Base-by-base conservation (phyloP, 2,888 invertebrate species). In the Schizotus pectinicornis region DNA sequence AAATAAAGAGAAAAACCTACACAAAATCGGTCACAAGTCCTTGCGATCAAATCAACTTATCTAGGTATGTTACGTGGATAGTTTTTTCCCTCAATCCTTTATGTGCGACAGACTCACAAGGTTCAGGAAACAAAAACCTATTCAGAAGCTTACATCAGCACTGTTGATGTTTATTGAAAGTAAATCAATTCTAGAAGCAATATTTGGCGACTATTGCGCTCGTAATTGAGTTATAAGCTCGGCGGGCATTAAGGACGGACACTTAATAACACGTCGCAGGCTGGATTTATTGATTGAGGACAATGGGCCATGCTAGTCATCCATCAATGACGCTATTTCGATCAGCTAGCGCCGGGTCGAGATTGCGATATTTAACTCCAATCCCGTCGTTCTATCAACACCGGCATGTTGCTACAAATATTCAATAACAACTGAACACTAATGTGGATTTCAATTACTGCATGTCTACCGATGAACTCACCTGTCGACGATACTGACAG, bases 221-320 rank as follows among this genome's bases (percentile, higher is more conserved):
- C 39, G 41, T 43, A 52, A 52, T 38, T 56, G 56, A 56, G 56
- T 45, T 50, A 56, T 56, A 42, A 38, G 36, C 54, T 47, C 45
- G 31, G 11, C 38, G 38, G 56, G 49, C 42, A 45, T 56, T 49
- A 55, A 41, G 39, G 48, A 55, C 38, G 30, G 30, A 50, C 42
- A 35, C 56, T 50, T 56, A 49, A 56, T 50, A 49, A 49, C 50
- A 39, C 12, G 36, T 53, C 46, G 36, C 38, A 41, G 39, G 36
- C 49, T 50, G 50, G 56, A 56, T 56, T 56, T 56, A 56, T 56
- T 43, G 56, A 56, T 56, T 56, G 42, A 32, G 43, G 38, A 48
- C 48, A 47, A 49, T 48, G 49, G 48, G 11, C 33, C 50, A 42
- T n/a, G 37, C 47, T 37, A 33, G 32, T 36, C 50, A 50, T 56